Evolutionary conservation across 2,888 invertebrate genomes (phyloP), one percentile per base, ranked within the genome.

Genomic region (Malachius bipustulatus): DNA sequence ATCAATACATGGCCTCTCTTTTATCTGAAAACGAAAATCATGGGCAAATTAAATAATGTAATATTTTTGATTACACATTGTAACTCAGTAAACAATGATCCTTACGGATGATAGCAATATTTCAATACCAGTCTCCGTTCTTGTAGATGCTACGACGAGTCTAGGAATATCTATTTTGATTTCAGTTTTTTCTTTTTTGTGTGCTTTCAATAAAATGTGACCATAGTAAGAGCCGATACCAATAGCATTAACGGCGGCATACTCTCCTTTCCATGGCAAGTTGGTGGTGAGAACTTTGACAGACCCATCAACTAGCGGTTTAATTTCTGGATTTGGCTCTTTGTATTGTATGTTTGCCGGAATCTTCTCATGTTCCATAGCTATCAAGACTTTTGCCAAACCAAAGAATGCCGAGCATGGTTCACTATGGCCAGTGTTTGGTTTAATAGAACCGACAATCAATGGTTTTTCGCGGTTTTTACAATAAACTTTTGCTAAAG

Each of bases 381-480:
- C 84, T 41, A 97, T 74, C 15, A 97, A 58, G 30, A 89, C 74
- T 64, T 96, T 96, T 9, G 85, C 87, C 41, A 96, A 68, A 4
- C 89, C 80, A 54, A 90, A 84, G 16, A 94, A 68, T 12, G 88
- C 88, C 19, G 85, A 80, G 1, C 82, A 80, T 2, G 94, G 88
- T 64, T 98, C 97, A 8, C 91, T 80, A 60, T 98, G 97, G 1
- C 97, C 97, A 81, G 96, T 89, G 64, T 96, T 96, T 2, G 93
- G 87, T 63, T 98, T 98, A 0, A 94, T 85, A 0, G 94, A 91
- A 4, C 97, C 97, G 47, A 98, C 75, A 33, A 91, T 63, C 32
- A 98, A 69, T 4, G 96, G 91, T 10, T 62, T 60, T 35, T 70
- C 66, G 16, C 91, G 73, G 42, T 77, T 77, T 59, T 79, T 76